Conservation (phyloP, 2,797 vertebrate species). For the Acipenser oxyrinchus region DNA sequence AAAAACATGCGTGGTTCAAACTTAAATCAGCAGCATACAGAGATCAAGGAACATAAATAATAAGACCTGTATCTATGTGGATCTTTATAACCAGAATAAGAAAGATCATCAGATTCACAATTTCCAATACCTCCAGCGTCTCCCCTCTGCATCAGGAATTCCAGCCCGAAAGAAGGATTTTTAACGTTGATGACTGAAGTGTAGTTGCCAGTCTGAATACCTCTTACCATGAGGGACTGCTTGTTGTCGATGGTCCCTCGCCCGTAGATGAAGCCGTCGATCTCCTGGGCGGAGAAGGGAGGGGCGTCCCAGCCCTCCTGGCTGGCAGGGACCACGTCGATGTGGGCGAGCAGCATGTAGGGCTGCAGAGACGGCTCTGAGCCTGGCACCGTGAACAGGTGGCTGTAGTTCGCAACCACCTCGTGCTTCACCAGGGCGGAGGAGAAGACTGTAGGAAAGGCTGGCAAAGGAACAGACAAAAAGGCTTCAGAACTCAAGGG, state of each 20-base stretch:
- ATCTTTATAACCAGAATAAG: fast-evolving
- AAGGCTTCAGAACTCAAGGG: neutral
- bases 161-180: constrained; percentile 13
- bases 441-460: constrained; percentile 79
- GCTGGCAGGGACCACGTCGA: constrained; percentile 87
- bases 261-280: constrained; percentile 83
- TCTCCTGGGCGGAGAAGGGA: constrained; percentile 83
- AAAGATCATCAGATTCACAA: constrained; percentile 1
- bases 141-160: neutral
- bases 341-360: constrained; percentile 85
- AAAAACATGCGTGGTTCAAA: too few relatives aligned
- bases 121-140: neutral
- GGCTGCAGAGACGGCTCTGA: constrained; percentile 63
- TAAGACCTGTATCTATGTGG: too few relatives aligned
- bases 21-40: too few relatives aligned
- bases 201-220: neutral
- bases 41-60: too few relatives aligned
- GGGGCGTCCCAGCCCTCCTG: constrained; percentile 82
- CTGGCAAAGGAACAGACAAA: constrained; percentile 42
- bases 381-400: constrained; percentile 76
- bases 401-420: constrained; percentile 75
- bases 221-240: constrained; percentile 69
- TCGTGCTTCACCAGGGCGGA: constrained; percentile 77
- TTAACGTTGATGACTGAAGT: neutral
- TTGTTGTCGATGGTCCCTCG: constrained; percentile 90